Evolutionary conservation across 2,797 vertebrate species (phyloP), one percentile per base, ranked within the genome.

Genomic region (Ptychadena robeensis): DNA sequence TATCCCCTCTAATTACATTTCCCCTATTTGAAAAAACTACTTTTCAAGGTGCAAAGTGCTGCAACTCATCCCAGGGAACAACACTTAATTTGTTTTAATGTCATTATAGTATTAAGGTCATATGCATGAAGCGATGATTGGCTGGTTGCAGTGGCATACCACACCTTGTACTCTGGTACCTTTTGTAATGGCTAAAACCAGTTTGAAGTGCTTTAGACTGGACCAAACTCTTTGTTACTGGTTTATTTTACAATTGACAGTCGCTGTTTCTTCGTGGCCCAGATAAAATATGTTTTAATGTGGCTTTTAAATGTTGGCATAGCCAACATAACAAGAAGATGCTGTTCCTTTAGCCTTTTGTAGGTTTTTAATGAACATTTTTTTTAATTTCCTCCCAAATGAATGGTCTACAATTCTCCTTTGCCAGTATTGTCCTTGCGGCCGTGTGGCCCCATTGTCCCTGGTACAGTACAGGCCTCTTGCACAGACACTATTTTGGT

Each of bases 321-420:
- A 38, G 14, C 12, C n/a, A 30, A 27, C 28, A 30, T 30, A 38
- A 63, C 31, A 40, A 75, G 11, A 53, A 32, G 30, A 53, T 22
- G 35, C 7, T 15, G 22, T 53, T 89, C 81, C 87, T 90, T n/a
- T 87, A 27, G 88, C 90, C 89, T 88, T 90, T 91, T 92, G 92
- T 90, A 87, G 88, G 89, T 92, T 92, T 48, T 90, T 89, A 91
- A 91, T 94, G 93, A 90, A n/a, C n/a, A n/a, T 90, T 89, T 90
- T 89, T 48, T 89, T 89, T 89, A 90, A 88, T 73, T 59, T 91
- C 89, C 90, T 87, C 86, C 90, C 85, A 85, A 91, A 91, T 90
- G 87, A 88, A 90, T 87, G 86, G 86, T 12, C 44, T 12, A 32
- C 61, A 88, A 70, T 80, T 70, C 74, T 86, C 65, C 68, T 14